Evolutionary conservation across 2,113 vertebrate species (phyloP), one percentile per base, ranked within the genome.

Genomic region (Columba janthina): DNA sequence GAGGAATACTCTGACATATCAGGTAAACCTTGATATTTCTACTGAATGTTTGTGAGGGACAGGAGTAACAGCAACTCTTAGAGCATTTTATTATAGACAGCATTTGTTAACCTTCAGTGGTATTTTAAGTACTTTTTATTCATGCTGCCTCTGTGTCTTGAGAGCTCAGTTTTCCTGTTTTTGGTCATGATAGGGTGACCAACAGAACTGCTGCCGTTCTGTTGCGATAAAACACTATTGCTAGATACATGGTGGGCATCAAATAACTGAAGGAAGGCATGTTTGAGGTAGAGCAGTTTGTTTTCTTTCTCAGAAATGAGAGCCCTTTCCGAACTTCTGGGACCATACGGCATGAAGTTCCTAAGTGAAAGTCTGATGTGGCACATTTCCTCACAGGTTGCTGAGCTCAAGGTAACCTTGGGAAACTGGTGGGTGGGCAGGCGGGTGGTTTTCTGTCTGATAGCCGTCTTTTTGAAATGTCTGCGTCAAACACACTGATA

Each of bases 1-100:
- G 99, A 99, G 91, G 99, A 99, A 78, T 99, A 99, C 97, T 99
- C 99, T 7, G 99, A 99, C 96, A 99, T 99, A 97, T 99, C 99
- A 85, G 99, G 99, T 99, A 95, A 97, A 69, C 69, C 72, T 85
- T 61, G 38, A 19, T 92, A 5, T 51, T 96, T 86, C 67, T 83
- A 5, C 48, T 75, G 25, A 16, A 2, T 19, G 3, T 51, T 57
- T 86, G 18, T 78, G 61, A 62, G 36, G 71, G 16, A 20, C 3
- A 53, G 51, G 34, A 70, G 6, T 42, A 80, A 26, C 3, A 64
- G 38, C 21, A 51, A 4, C 7, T 91, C 16, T 56, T 51, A 22
- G 34, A 31, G 42, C 4, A 0, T 71, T 64, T 19, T 58, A 0
- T 48, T 46, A 25, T 11, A 66, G 18, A 11, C 38, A 84, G 87